A percentile compares a stretch with the other conserved stretches of the same genome.
phyloP scores from a whole-genome alignment of 2,888 invertebrate species.

The Drosophila pseudotakahashii region DNA sequence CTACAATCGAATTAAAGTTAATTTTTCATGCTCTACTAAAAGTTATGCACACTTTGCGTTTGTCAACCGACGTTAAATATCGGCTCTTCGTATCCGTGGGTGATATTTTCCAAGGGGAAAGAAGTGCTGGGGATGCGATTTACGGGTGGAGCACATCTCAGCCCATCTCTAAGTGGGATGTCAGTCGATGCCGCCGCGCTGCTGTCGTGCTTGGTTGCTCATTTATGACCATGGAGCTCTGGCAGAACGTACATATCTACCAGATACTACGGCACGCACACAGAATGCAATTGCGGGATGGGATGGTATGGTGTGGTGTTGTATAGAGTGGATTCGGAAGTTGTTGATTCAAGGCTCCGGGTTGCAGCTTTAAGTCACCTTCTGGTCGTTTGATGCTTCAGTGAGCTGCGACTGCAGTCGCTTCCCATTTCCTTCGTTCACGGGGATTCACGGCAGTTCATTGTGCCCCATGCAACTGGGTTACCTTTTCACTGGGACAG shows the following conservation, averaged over 20 bases:
- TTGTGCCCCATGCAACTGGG: slow-evolving; percentile 41
- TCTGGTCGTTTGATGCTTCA: slow-evolving; percentile 63
- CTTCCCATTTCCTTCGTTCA: slow-evolving; percentile 31
- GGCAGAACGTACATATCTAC: slow-evolving; percentile 50
- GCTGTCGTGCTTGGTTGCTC: slow-evolving; percentile 74
- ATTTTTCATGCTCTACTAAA: slow-evolving; percentile 56
- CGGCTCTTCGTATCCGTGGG: slow-evolving; percentile 4
- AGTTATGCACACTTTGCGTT: slow-evolving; percentile 63
- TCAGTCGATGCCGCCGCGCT: slow-evolving; percentile 23
- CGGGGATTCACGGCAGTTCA: slow-evolving; percentile 45
- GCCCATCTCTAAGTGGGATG: slow-evolving; percentile 33
- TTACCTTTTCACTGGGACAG: slow-evolving; percentile 39
- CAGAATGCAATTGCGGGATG: slow-evolving; percentile 42
- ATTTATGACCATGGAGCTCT: slow-evolving; percentile 77
- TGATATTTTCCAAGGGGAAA: slow-evolving; percentile 4
- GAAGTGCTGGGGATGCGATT: slow-evolving; percentile 6
- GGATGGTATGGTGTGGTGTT: not conserved
- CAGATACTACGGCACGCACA: slow-evolving; percentile 46
- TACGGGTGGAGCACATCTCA: slow-evolving; percentile 27
- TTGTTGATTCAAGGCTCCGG: slow-evolving; percentile 46
- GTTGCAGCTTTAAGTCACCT: slow-evolving; percentile 59
- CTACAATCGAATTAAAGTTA: slow-evolving; percentile 49
- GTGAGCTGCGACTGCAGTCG: slow-evolving; percentile 51
- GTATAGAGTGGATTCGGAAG: slow-evolving; percentile 27
- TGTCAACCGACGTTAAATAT: slow-evolving; percentile 34